Conservation (phyloP, 1,140 invertebrate species). For the Platorchestia sp. region DNA sequence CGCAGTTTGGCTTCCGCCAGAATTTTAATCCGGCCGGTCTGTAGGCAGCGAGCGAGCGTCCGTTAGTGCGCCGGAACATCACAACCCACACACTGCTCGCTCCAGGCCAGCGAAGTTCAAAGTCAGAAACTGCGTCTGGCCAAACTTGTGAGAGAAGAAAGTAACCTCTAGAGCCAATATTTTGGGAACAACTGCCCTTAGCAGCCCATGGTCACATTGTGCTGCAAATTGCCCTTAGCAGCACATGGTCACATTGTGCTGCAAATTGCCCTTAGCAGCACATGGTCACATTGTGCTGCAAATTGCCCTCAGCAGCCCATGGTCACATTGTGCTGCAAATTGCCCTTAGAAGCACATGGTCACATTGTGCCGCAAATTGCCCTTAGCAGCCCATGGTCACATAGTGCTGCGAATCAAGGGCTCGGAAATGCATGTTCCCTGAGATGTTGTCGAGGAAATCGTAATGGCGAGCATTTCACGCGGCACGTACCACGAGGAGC, state of each 20-base stretch:
- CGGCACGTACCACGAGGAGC: no score
- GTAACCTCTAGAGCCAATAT: background rate
- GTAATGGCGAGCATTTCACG: no score
- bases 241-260: background rate
- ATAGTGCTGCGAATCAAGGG: background rate
- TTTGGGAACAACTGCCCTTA: background rate
- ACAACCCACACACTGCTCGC: background rate
- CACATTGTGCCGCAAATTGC: background rate
- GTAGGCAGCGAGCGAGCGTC: no score
- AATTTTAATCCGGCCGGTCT: background rate
- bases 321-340: background rate
- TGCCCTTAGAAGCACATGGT: background rate
- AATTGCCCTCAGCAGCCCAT: background rate
- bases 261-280: background rate
- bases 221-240: background rate
- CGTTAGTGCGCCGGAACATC: background rate
- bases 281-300: background rate
- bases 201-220: background rate
- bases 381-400: background rate
- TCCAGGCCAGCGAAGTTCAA: background rate
- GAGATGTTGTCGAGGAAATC: background rate
- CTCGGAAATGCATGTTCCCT: background rate
- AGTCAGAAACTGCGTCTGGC: background rate
- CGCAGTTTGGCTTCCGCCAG: background rate
- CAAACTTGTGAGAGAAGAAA: background rate